Evolutionary conservation across 2,888 invertebrate species (phyloP), one percentile per base, ranked within the genome.

Genomic region (Apamea anceps): DNA sequence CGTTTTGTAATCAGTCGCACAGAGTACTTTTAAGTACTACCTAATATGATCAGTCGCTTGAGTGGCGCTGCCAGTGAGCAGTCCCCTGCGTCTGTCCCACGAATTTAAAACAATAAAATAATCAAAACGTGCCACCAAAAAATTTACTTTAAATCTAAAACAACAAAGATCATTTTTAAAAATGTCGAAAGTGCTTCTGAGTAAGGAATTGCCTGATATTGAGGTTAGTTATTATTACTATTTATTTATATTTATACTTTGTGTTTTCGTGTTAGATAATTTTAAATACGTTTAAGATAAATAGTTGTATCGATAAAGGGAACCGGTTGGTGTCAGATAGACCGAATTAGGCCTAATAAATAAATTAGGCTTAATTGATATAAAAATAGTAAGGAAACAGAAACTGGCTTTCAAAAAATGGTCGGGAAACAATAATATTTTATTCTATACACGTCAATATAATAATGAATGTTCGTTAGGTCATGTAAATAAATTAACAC

Each of bases 141-240:
- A 86, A 63, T 62, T 8, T 3, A 72, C 80, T 75, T 80, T 77
- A 62, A 71, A 28, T 1, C 42, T 67, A 1, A 32, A 72, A 8
- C 0, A 0, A 51, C 73, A 80, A 75, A 73, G 80, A 78, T 87
- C 65, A 80, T 85, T 79, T 89, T 90, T 86, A 28, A 94, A 87
- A 75, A 97, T 97, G 97, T 93, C 97, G 76, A 97, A 97, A 90
- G 94, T 94, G 82, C 87, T 97, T 85, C 89, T 98, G 73, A 98
- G 98, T 94, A 98, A 97, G 91, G 98, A 99, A 92, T 92, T 98
- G 82, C 98, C 98, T 4, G 99, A 99, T 94, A 99, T 99, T 91
- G 99, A 99, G 98, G 98, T 98, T 95, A 97, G 97, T 96, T 60
- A 37, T 63, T 74, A 48, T 6, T 80, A n/a, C n/a, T n/a, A n/a